Base-by-base conservation (phyloP, 2,888 invertebrate species). In the Gari tellinella region DNA sequence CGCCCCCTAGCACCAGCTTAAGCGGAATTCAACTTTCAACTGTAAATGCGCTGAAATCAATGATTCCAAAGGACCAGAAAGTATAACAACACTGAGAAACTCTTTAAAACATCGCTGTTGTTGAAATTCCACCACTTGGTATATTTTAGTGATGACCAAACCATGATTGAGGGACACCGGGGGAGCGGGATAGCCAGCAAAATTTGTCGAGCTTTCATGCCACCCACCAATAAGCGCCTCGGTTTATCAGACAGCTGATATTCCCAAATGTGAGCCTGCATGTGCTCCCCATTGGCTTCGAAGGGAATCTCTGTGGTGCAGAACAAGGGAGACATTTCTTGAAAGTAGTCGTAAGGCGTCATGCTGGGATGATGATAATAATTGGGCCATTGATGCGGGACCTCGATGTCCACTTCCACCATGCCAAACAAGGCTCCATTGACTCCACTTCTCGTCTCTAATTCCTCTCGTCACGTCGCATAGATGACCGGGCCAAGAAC, bases 91-190 rank as follows among this genome's bases (percentile, higher is more conserved):
- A n/a, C n/a, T n/a, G n/a, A n/a, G n/a, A n/a, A 51, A 82, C 0
- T 68, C 31, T 25, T 43, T 23, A 49, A 82, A 82, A 19, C 72
- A 76, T 0, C n/a, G 15, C 1, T 43, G n/a, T n/a, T n/a, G n/a
- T n/a, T n/a, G 19, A 52, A 53, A 81, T 49, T 81, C 77, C 0
- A 75, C 58, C 10, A 67, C 64, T 46, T 72, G 70, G 45, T 79
- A 60, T 0, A 78, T 58, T 25, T 66, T 69, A 0, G 60, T 64
- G 0, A 78, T 60, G 4, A 21, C 51, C n/a, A 78, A 31, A 1
- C 82, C 76, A 48, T 83, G 80, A 0, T 67, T 56, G 5, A 80
- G 37, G 43, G 79, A 81, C 76, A 79, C 25, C 49, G 12, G 7
- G 76, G 48, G 0, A 81, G 55, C 12, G 78, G 78, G 0, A 67